These are phyloP conservation scores for Rutilus rutilus DNA, from an alignment of 2,113 vertebrate species.

Conservation along the genomic window DNA sequence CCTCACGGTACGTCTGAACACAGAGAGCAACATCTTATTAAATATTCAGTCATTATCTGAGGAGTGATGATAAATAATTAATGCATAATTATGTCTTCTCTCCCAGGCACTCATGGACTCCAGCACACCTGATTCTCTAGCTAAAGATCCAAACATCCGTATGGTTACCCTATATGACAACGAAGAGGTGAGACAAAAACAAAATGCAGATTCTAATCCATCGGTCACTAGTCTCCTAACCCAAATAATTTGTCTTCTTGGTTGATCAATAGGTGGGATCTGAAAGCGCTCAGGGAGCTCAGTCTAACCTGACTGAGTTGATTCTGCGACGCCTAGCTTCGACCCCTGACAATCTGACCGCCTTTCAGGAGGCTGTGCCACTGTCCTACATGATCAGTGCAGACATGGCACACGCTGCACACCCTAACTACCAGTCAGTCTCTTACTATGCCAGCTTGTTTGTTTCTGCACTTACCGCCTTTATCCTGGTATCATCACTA, in stretches of 20 bases:
- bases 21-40: background rate
- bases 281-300: slow-evolving; percentile 90
- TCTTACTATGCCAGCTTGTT: background rate
- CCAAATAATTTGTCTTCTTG: background rate
- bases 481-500: background rate
- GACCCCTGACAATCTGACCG: slow-evolving; percentile 79
- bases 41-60: slow-evolving; percentile 33
- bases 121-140: slow-evolving; percentile 78
- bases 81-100: background rate
- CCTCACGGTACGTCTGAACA: slow-evolving; percentile 81
- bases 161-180: slow-evolving; percentile 94
- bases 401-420: slow-evolving; percentile 95
- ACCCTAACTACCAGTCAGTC: slow-evolving; percentile 96
- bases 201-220: background rate
- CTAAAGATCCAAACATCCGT: slow-evolving; percentile 85
- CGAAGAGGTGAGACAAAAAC: slow-evolving; percentile 83
- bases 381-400: slow-evolving; percentile 97
- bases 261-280: slow-evolving; percentile 86
- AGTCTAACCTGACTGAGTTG: slow-evolving; percentile 92
- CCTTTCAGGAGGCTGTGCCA: slow-evolving; percentile 91
- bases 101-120: slow-evolving; percentile 87
- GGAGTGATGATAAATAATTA: slow-evolving; percentile 29
- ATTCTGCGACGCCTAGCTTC: slow-evolving; percentile 87
- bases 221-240: background rate
- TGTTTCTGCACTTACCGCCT: background rate